Conservation (phyloP, 2,888 invertebrate species). For the Phaedon cochleariae region DNA sequence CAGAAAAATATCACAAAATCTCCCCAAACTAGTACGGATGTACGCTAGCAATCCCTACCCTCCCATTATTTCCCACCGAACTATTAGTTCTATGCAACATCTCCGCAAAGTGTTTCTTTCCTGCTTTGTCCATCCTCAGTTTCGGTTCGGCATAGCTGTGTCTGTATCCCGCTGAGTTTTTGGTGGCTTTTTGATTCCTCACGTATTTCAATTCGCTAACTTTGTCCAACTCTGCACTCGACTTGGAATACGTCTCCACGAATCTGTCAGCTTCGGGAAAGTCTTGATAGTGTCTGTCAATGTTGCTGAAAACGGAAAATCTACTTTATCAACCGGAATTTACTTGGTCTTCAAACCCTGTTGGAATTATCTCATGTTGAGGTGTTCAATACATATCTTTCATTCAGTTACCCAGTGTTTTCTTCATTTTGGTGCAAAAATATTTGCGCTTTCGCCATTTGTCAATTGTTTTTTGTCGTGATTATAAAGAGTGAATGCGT, state of each 20-base stretch:
- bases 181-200: conserved; percentile 53
- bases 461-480: no score
- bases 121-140: conserved; percentile 57
- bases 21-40: conserved; percentile 57
- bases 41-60: conserved; percentile 61
- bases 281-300: conserved; percentile 64
- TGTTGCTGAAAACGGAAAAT: conserved; percentile 33
- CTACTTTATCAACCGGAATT: no score
- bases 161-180: conserved; percentile 59
- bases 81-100: conserved; percentile 61
- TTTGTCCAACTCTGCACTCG: conserved; percentile 54
- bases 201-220: conserved; percentile 48
- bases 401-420: no score
- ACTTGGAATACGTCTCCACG: conserved; percentile 59
- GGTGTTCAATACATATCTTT: no score
- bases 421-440: no score
- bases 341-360: no score
- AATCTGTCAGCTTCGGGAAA: conserved; percentile 47
- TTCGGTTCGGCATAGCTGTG: conserved; percentile 76
- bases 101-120: conserved; percentile 56
- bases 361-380: no score
- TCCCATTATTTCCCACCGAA: conserved; percentile 57
- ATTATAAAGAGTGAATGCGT: no score
- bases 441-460: no score
- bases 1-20: conserved; percentile 19